Percentiles rank a stretch among this genome's conserved stretches.
phyloP scores from a whole-genome alignment of 1,140 invertebrate genomes.

The Brachionus rotundiformis region DNA sequence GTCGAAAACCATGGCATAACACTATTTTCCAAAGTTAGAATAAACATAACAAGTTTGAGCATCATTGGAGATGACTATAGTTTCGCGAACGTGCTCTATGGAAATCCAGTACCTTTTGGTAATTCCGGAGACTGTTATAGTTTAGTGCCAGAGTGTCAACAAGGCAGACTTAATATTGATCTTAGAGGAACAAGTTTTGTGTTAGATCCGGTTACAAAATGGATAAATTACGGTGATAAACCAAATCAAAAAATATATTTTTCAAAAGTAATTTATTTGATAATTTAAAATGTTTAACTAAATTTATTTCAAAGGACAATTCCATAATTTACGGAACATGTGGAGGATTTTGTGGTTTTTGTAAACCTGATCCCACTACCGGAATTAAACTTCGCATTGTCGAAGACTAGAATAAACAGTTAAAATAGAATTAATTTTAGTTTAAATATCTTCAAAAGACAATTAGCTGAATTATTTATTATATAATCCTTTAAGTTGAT shows the following conservation, averaged over 20 bases:
- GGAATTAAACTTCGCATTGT: constrained; percentile 40
- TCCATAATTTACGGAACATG: constrained; percentile 35
- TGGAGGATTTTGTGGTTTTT: constrained; percentile 50
- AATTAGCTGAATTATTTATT: not conserved
- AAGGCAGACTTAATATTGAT: constrained; percentile 37
- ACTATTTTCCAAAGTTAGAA: constrained; percentile 26
- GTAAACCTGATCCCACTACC: constrained; percentile 30
- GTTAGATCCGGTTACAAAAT: not conserved
- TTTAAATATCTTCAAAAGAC: constrained; percentile 7
- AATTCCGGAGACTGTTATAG: constrained; percentile 43
- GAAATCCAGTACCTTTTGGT: constrained; percentile 40
- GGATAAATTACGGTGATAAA: constrained; percentile 28
- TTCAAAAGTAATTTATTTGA: constrained; percentile 2
- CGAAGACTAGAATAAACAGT: constrained; percentile 2
- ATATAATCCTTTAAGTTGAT: not conserved
- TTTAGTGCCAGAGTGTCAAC: constrained; percentile 34
- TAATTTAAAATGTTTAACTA: not conserved
- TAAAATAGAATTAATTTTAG: constrained; percentile 9
- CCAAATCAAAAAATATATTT: constrained; percentile 29
- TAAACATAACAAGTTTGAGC: not conserved
- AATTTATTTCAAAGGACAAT: constrained; percentile 27
- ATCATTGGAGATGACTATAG: constrained; percentile 37
- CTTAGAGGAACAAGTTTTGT: constrained; percentile 43
- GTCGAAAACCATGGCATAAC: constrained; percentile 44
- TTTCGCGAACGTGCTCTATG: constrained; percentile 18